Base-by-base conservation (phyloP, 2,888 invertebrate species). In the Nomada lathburiana region DNA sequence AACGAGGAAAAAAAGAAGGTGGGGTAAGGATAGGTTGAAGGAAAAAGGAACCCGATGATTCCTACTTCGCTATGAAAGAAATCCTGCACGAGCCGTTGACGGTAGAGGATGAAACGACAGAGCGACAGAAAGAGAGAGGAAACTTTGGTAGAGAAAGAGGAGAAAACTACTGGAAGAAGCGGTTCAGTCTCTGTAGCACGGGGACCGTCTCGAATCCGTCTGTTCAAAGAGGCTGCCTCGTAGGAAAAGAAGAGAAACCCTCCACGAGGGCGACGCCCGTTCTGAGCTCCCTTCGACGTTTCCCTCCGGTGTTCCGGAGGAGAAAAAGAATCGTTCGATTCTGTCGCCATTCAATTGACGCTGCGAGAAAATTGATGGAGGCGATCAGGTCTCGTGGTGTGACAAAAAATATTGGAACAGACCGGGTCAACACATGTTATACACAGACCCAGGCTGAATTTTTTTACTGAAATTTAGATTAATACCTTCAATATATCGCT, bases 181-280 rank as follows among this genome's bases (percentile, higher is more conserved):
- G 85, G 84, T 69, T 83, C 78, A 76, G 83, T 79, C 79, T 77
- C 53, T 63, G 78, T 77, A 80, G 89, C 87, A 88, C 89, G 89
- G 90, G 88, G 89, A 90, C 89, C 90, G 90, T 91, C 86, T 90
- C 91, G 85, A 90, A 92, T 92, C 86, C 89, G 76, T 80, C 80
- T 79, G 83, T 85, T 88, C 82, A 83, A 88, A 88, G 80, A 85
- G 71, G 64, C 77, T 82, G 23, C 83, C 76, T 68, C 69, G 72
- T 64, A 76, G 86, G 71, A 76, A 75, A 80, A 71, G 67, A 72
- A 67, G 76, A 60, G 57, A 67, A 68, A 72, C 74, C 67, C 79
- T 72, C 67, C 64, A 74, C 68, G 74, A 78, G 53, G 57, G 36
- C 50, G 69, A 52, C 57, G 74, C 47, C 42, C 67, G 53, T 65